Evolutionary conservation across 2,888 invertebrate species (phyloP), one percentile per base, ranked within the genome.

Genomic region (Thereva unica): DNA sequence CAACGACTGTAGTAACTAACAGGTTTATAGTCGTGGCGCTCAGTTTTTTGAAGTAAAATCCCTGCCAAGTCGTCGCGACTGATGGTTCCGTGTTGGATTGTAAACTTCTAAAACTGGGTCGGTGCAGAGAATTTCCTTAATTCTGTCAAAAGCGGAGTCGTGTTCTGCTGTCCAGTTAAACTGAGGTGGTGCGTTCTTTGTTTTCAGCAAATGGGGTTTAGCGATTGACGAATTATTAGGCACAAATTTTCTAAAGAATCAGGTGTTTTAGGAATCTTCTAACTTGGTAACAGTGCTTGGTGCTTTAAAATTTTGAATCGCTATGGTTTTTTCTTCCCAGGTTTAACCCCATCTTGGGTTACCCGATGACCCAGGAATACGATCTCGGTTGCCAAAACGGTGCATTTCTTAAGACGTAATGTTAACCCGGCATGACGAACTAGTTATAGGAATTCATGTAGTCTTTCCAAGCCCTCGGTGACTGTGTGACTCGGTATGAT

Each of bases 1-100:
- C 73, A 71, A 66, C 75, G 71, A 49, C 76, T 78, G 40, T 67
- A 75, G 61, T 77, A 78, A 0, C 74, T 75, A 0, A 82, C 70
- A 0, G 75, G 76, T 9, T 70, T 72, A 5, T 66, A 70, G 0
- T 3, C 1, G n/a, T 65, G n/a, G n/a, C 55, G 1, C 71, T 55
- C 1, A 38, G 42, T 4, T 69, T 67, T 34, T 64, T 79, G 78
- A 52, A 78, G 56, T 0, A 80, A 10, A 3, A 80, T 75, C 1
- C 75, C 78, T 4, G 61, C 76, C 69, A 72, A n/a, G n/a, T n/a
- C n/a, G 70, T 10, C n/a, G 73, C 71, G 35, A 75, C 75, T 0
- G 78, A 78, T 55, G 75, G 35, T 73, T 70, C 4, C 67, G 56
- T 0, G 49, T 55, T 0, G 72, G 71, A 23, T 77, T 71, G 52